Base-by-base conservation (phyloP, 2,797 vertebrate genomes). In the Spatula clypeata region DNA sequence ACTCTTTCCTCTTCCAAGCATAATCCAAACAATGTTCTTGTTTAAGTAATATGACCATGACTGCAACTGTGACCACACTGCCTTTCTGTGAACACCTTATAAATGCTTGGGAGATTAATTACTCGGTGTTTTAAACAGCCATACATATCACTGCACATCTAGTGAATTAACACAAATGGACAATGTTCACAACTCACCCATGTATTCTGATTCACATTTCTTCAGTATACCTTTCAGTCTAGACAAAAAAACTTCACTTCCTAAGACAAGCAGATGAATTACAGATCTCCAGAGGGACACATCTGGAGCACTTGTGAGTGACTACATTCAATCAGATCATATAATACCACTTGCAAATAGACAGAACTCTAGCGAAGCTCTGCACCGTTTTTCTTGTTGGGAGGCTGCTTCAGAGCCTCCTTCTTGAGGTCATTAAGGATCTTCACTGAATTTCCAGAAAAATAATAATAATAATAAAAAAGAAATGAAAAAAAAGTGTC, bases 21-120 rank as follows among this genome's bases (percentile, higher is more conserved):
- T 73, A 92, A 93, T 47, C 20, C 88, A 96, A 93, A 93, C 65
- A 89, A 92, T 45, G 51, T 66, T 91, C 64, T 90, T 64, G 29
- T 90, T 91, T 88, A 86, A 82, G 70, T 84, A 94, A 82, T 64
- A 76, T 62, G 67, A 80, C 57, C 29, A 16, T 77, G 76, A 96
- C 38, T 86, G 73, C 57, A 84, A 40, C 72, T 87, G 44, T 64
- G 79, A 94, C 86, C 67, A 53, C 55, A 51, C 45, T 64, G 66
- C 45, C 34, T 75, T 88, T 90, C 58, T 88, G 57, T 64, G 74
- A 53, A 93, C 67, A 84, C 26, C 47, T 72, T 44, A 60, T 75
- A 92, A 92, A 90, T 65, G 84, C 14, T 34, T 88, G 16, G 18
- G 38, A 81, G 60, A 81, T 20, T 65, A 92, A 83, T 26, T 81